Conservation (phyloP, 2,113 vertebrate species). For the Falco punctatus region DNA sequence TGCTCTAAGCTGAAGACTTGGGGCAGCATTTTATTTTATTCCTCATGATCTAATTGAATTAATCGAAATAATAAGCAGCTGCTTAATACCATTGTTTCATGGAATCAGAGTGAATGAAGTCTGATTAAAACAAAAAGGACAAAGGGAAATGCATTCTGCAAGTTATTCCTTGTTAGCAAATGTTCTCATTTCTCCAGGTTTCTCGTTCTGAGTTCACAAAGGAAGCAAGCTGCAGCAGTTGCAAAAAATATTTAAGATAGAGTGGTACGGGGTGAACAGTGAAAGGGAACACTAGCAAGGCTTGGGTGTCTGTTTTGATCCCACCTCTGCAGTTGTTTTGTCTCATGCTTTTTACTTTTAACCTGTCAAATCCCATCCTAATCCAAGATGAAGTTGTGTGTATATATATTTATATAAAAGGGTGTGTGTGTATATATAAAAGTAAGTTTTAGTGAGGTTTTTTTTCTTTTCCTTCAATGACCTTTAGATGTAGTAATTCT, state of each 20-base stretch:
- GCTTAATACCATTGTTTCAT: not conserved
- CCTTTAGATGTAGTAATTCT: not conserved
- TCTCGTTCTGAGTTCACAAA: not conserved
- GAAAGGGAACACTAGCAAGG: not conserved
- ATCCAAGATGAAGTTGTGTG: not conserved
- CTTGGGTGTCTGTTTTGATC: not conserved
- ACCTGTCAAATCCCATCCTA: not conserved
- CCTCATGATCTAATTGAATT: not conserved
- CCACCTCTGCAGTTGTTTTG: not conserved
- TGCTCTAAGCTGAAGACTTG: not conserved
- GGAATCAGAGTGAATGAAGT: not conserved
- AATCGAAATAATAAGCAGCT: not conserved
- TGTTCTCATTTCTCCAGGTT: not conserved
- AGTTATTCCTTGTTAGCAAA: not conserved
- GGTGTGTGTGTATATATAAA: no score
- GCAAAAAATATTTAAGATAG: not conserved
- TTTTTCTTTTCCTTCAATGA: not conserved
- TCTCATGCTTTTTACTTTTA: not conserved
- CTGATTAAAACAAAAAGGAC: not conserved
- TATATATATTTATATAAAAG: not conserved
- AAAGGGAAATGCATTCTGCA: not conserved
- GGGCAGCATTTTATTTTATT: not conserved
- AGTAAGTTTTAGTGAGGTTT: no score
- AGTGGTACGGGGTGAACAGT: not conserved
- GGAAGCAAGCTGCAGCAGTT: not conserved